A percentile compares a stretch with the other conserved stretches of the same genome.
Evolutionary conservation across 2,113 vertebrate species (phyloP).

Genomic region (Dasypus novemcinctus): DNA sequence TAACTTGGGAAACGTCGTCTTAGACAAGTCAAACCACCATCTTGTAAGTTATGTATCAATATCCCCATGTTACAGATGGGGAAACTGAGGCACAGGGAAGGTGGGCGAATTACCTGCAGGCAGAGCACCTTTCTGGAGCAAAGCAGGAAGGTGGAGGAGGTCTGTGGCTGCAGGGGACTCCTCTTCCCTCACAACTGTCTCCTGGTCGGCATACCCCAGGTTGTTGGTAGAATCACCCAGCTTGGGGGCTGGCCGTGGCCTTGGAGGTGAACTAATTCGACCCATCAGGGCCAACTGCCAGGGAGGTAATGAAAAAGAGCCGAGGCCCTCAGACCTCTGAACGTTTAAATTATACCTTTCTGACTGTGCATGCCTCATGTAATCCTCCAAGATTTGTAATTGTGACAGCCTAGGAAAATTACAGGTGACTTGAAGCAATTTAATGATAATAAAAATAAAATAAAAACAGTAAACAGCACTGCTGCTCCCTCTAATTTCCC

Average conservation of each 20-base stretch:
- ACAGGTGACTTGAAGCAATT: constrained; percentile 84
- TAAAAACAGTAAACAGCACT: constrained; percentile 79
- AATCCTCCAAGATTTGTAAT: constrained; percentile 79
- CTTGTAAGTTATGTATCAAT: neutral
- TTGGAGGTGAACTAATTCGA: neutral
- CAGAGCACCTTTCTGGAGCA: neutral
- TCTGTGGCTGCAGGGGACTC: neutral
- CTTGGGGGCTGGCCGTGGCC: neutral
- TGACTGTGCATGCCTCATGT: neutral
- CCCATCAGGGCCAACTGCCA: neutral
- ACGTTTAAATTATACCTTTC: constrained; percentile 66
- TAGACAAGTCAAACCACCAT: neutral
- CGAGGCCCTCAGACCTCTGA: neutral
- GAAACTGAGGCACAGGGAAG: neutral
- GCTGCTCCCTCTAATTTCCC: constrained; percentile 78
- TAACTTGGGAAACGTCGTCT: neutral
- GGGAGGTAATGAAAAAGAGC: neutral
- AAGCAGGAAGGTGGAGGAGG: neutral
- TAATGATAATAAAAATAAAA: constrained; percentile 83
- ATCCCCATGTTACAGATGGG: neutral
- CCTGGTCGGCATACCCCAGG: too few relatives aligned
- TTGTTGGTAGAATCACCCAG: neutral
- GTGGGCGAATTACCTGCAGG: neutral
- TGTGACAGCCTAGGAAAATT: constrained; percentile 79
- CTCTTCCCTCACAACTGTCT: neutral